Base-by-base conservation (phyloP, 2,888 invertebrate species). In the Allacma fusca region DNA sequence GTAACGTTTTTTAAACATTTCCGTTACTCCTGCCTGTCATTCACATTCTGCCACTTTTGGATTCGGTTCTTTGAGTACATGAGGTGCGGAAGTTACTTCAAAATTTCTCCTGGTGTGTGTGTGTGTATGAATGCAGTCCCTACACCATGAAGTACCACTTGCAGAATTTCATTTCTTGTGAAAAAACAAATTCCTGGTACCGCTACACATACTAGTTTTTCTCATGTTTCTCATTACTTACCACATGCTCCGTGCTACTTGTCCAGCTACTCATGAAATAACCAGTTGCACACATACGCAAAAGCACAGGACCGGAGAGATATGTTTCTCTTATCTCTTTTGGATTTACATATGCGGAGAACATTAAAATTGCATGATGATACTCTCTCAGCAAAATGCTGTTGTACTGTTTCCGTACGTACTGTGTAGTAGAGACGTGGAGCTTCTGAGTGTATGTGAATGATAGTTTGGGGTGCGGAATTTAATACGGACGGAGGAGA, bases 1-100 rank as follows among this genome's bases (percentile, higher is more conserved):
- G 50, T 50, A 50, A 50, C 50, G 50, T 50, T 50, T 12, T 50
- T 50, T 50, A 19, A 50, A 50, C 50, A 50, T 50, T 50, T 50
- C 50, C 50, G 50, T 50, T 50, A 50, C 50, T 50, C 19, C 50
- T 12, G 50, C n/a, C 50, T 50, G 50, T 50, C 50, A 50, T 50
- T 50, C 50, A 50, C n/a, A n/a, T 50, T 50, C 50, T 50, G 50
- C n/a, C 19, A 4, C n/a, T 12, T 50, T 50, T 50, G 5, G 34
- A 50, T 19, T 50, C 50, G 50, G 50, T 16, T 50, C 50, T 19
- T 50, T 13, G 50, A 50, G 19, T 50, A 50, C 34, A 34, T 7
- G 34, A 34, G 5, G 5, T 9, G 9, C 50, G 50, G 50, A 50
- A 50, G 50, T 50, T 50, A 1, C 50, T 16, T 2, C 2, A n/a